These are phyloP conservation scores for Eonycteris spelaea DNA, from an alignment of 2,113 vertebrate species.

Conservation along the genomic window DNA sequence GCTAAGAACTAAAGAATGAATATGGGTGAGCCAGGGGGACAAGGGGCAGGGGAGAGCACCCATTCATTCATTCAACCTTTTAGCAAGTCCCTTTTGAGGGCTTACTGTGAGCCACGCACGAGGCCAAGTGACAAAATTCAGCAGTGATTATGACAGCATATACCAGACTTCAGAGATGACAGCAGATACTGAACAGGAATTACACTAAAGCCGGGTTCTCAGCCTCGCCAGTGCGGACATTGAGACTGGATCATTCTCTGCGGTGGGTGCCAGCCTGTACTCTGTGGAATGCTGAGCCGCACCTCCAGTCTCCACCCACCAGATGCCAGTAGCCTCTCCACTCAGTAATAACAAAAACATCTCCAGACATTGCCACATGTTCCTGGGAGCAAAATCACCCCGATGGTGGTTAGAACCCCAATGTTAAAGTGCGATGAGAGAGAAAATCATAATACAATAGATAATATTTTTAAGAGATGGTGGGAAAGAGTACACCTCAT, in stretches of 20 bases:
- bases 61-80: background rate
- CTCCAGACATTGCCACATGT: background rate
- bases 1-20: background rate
- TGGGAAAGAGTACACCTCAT: background rate
- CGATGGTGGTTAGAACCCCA: background rate
- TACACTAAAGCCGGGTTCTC: fast-evolving
- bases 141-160: fast-evolving
- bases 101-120: background rate
- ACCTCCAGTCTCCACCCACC: background rate
- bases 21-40: too few species aligned
- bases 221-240: fast-evolving
- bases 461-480: background rate
- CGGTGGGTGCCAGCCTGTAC: fast-evolving
- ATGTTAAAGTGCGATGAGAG: background rate
- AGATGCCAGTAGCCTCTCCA: background rate
- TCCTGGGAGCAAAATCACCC: background rate
- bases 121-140: background rate
- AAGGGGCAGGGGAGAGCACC: too few species aligned
- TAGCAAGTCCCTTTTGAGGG: background rate
- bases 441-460: background rate
- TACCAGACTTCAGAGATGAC: background rate
- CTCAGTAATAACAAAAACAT: background rate
- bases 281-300: fast-evolving
- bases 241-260: background rate
- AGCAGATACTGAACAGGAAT: background rate